phyloP scores from a whole-genome alignment of 92 coral and sea anemone genomes.

The Meandrina meandrites region DNA sequence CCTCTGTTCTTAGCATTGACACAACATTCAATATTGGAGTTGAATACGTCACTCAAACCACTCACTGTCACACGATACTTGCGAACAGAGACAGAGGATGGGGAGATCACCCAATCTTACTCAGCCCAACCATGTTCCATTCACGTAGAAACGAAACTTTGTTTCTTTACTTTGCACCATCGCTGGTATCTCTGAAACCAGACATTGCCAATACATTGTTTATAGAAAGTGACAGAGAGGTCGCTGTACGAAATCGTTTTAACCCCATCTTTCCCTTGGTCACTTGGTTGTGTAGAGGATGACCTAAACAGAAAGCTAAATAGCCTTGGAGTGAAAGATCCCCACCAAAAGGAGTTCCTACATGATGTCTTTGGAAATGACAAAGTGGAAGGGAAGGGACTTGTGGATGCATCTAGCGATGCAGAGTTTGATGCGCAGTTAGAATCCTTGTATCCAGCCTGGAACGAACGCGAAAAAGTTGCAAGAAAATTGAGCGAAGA shows the following conservation, averaged over 20 bases:
- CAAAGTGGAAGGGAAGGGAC: conserved; percentile 9
- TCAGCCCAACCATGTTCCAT: conserved; percentile 39
- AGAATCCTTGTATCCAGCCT: not conserved
- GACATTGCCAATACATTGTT: conserved; percentile 9
- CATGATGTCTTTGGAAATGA: not conserved
- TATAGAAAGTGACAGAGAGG: conserved; percentile 23
- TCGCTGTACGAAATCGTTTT: conserved; percentile 17
- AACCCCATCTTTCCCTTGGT: conserved; percentile 26
- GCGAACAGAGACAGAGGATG: not conserved
- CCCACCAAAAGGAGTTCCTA: not conserved
- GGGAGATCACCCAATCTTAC: conserved; percentile 1
- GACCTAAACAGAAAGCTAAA: conserved; percentile 25
- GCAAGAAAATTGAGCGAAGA: not conserved
- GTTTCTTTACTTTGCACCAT: conserved; percentile 19
- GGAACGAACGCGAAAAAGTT: not conserved
- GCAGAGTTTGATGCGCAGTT: conserved; percentile 17
- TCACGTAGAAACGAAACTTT: conserved; percentile 10
- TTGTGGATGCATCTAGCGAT: not conserved
- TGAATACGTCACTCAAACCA: conserved; percentile 17
- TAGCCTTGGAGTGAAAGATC: conserved; percentile 5
- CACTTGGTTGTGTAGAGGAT: conserved; percentile 27
- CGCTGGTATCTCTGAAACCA: not conserved
- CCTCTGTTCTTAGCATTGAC: conserved; percentile 2
- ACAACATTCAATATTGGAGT: conserved; percentile 11
- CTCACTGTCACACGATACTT: not conserved